Percentiles rank a stretch among this genome's conserved stretches.
phyloP scores from a whole-genome alignment of 2,888 invertebrate genomes.

The Sphinx pinastri region DNA sequence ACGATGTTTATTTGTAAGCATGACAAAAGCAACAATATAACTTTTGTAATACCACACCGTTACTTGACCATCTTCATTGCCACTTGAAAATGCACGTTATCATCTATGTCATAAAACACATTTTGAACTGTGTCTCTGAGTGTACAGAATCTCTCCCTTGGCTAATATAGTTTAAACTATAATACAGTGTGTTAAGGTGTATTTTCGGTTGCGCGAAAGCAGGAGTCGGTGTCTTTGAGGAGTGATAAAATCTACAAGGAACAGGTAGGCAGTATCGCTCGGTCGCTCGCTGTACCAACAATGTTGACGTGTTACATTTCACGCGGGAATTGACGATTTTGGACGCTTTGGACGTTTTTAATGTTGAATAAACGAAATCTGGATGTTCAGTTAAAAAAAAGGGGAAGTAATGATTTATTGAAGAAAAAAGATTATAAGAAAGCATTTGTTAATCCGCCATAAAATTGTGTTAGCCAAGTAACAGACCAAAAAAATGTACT shows the following conservation, averaged over 20 bases:
- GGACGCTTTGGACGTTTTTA: neutral
- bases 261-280: constrained; percentile 79
- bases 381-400: neutral
- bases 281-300: constrained; percentile 51
- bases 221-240: constrained; percentile 76
- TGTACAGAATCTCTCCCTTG: neutral
- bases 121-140: constrained; percentile 36
- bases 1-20: constrained; percentile 71
- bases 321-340: constrained; percentile 50
- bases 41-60: constrained; percentile 80
- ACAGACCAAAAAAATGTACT: too few relatives aligned
- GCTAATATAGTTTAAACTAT: neutral
- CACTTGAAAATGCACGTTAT: constrained; percentile 41
- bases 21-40: constrained; percentile 78
- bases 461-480: too few relatives aligned
- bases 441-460: too few relatives aligned
- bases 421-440: neutral
- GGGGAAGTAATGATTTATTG: neutral
- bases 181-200: neutral
- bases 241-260: constrained; percentile 78
- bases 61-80: constrained; percentile 56
- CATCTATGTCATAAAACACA: constrained; percentile 38
- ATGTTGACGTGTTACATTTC: constrained; percentile 64
- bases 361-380: neutral
- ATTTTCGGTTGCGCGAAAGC: neutral